Evolutionary conservation across 2,888 invertebrate species (phyloP).

Genomic region (Leptogaster cylindrica): DNA sequence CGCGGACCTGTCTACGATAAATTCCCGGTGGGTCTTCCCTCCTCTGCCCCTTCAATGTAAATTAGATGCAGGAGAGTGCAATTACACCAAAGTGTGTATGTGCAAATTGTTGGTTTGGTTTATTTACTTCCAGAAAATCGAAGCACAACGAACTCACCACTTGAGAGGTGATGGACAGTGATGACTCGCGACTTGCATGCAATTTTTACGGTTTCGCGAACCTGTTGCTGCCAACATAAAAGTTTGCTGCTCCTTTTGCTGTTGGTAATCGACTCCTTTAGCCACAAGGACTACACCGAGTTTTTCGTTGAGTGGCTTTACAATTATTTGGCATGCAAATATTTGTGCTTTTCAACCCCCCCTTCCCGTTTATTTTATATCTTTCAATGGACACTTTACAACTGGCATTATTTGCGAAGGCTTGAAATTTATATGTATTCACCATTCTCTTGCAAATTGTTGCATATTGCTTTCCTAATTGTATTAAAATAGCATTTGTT

Average conservation of each 20-base stretch:
- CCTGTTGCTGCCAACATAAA: slow-evolving; percentile 20
- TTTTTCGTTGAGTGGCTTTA: slow-evolving; percentile 19
- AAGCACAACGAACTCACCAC: slow-evolving; percentile 5
- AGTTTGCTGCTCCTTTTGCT: slow-evolving; percentile 7
- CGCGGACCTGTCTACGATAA: neutral
- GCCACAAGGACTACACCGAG: neutral
- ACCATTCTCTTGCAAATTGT: too few species aligned
- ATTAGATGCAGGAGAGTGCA: neutral
- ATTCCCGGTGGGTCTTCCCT: too few species aligned
- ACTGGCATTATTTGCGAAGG: too few species aligned
- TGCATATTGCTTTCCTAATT: too few species aligned
- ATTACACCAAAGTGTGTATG: neutral
- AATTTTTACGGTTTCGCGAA: slow-evolving; percentile 20
- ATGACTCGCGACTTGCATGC: slow-evolving; percentile 30
- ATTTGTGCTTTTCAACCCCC: slow-evolving; percentile 21
- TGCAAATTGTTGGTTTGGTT: neutral
- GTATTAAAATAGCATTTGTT: too few species aligned
- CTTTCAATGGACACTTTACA: too few species aligned
- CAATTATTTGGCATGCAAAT: slow-evolving; percentile 24
- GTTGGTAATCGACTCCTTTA: neutral
- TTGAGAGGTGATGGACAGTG: slow-evolving; percentile 22
- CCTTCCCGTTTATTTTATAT: too few species aligned
- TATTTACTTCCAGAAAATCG: neutral
- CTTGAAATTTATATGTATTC: too few species aligned
- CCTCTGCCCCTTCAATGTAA: too few species aligned